phyloP scores from a whole-genome alignment of 1,140 invertebrate species.

The Mactra quadrangularis region DNA sequence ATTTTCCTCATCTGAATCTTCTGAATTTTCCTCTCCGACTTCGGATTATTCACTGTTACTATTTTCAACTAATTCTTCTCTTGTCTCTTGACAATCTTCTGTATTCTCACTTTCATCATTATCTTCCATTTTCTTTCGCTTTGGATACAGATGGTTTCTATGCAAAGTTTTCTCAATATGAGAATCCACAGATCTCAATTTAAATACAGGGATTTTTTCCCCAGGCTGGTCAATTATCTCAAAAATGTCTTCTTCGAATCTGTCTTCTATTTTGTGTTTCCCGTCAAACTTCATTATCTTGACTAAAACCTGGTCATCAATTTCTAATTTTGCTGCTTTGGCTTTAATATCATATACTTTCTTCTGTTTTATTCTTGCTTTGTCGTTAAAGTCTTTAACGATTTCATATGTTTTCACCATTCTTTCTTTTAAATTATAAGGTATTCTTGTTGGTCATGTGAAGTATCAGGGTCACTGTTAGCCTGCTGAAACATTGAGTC shows the following conservation, averaged over 20 bases:
- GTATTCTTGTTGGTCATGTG: neutral
- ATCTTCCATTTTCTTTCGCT: neutral
- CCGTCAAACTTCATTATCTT: conserved; percentile 27
- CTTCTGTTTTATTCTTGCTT: no score
- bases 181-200: neutral
- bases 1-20: neutral
- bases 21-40: neutral
- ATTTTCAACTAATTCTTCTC: no score
- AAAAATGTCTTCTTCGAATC: conserved; percentile 19
- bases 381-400: no score
- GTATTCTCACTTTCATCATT: neutral
- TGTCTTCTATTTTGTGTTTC: conserved; percentile 6
- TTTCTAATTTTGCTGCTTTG: conserved; percentile 17
- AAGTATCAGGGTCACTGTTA: neutral
- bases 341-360: no score
- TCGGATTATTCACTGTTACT: neutral
- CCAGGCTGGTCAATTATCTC: no score
- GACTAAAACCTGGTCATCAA: conserved; percentile 43
- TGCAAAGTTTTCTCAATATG: conserved; percentile 16
- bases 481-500: conserved; percentile 37
- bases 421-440: neutral
- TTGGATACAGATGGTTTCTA: conserved; percentile 27
- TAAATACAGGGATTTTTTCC: no score
- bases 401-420: conserved; percentile 4
- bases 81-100: no score